Evolutionary conservation across 2,113 vertebrate species (phyloP), one percentile per base, ranked within the genome.

Genomic region (Rhegmatorhina hoffmannsi): DNA sequence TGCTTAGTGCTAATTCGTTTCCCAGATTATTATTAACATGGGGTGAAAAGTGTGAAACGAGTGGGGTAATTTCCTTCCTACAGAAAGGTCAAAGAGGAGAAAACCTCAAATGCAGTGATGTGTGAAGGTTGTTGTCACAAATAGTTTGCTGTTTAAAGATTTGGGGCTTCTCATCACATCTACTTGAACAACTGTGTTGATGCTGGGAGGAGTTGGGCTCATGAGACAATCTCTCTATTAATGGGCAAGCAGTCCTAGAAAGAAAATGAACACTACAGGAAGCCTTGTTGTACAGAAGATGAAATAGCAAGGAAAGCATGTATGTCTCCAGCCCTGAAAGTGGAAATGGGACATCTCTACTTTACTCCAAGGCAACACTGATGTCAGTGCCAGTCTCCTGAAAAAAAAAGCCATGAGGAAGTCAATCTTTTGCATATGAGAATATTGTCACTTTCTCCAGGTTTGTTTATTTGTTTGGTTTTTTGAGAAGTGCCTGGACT

Each of bases 351-450:
- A 43, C 33, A 64, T 28, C 12, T 43, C 33, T 78, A 36, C 29
- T 34, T 74, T 29, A n/a, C 10, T 20, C 17, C 38, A 64, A n/a
- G 56, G 23, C 26, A 44, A 31, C 10, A 64, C 6, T 53, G 7
- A 40, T 36, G 14, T 25, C 33, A 34, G 14, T 33, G 20, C 14
- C 25, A 29, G 20, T 50, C 49, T 55, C 75, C 23, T 36, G 17
- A 20, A 69, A 68, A 15, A 50, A 52, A 9, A 38, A 4, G 6
- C 15, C 53, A 76, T 0, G 0, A 69, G 26, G 34, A 47, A 24
- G 40, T 76, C 14, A 49, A 25, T 34, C 38, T 50, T 78, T 59
- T 68, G 17, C 19, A 15, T 58, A 68, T 2, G 6, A 67, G 11
- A 85, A 38, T 14, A 67, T 6, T 28, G 9, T 4, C 0, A 6